These are phyloP conservation scores for Parapsyche elsis DNA, from an alignment of 1,140 invertebrate genomes.

Conservation along the genomic window DNA sequence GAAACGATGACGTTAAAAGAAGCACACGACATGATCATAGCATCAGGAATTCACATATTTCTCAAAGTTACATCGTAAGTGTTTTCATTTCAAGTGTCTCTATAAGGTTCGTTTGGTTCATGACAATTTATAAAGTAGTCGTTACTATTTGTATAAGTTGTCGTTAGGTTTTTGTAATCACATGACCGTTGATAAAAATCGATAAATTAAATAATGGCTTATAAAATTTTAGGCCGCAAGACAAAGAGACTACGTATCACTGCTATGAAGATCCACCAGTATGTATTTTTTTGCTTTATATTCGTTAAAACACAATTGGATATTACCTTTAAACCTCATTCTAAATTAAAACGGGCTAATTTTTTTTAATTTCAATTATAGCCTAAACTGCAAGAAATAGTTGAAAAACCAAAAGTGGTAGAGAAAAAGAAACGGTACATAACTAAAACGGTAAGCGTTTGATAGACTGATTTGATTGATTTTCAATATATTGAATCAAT, in stretches of 20 bases:
- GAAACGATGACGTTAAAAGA: conserved; percentile 80
- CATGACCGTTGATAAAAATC: too few relatives aligned
- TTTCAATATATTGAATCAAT: neutral
- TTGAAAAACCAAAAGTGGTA: neutral
- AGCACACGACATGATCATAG: conserved; percentile 80
- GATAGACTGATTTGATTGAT: neutral
- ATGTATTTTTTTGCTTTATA: conserved; percentile 42
- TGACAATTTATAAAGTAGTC: neutral
- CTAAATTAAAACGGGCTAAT: too few relatives aligned
- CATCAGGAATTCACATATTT: conserved; percentile 59
- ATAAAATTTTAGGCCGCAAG: conserved; percentile 58
- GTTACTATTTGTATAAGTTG: too few relatives aligned
- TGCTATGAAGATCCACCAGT: conserved; percentile 59
- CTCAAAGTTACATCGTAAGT: conserved; percentile 60
- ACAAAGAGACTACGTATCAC: conserved; percentile 58
- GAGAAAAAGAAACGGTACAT: neutral
- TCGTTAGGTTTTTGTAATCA: too few relatives aligned
- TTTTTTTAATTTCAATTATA: conserved; percentile 1
- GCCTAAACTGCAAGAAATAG: conserved; percentile 17
- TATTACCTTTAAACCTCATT: neutral
- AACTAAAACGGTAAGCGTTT: conserved; percentile 14
- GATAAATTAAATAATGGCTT: neutral
- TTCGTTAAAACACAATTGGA: neutral
- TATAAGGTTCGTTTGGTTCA: neutral
- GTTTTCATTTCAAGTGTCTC: neutral